Percentiles rank a stretch among this genome's conserved stretches.
Conservation (phyloP, 35 echinoderm and acorn worm species). For the Chiridota heheva region DNA sequence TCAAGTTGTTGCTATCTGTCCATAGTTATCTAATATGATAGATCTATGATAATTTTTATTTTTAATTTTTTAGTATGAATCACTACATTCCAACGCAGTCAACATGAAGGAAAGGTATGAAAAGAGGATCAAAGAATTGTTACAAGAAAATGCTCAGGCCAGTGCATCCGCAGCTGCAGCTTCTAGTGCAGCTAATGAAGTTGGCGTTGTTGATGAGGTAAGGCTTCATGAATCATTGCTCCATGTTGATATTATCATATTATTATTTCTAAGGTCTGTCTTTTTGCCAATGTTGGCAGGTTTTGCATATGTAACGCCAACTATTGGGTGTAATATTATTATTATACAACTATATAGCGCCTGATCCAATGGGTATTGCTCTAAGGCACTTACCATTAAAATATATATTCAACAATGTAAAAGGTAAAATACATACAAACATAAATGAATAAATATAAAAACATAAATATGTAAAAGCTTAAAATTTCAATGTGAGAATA, state of each 20-base stretch:
- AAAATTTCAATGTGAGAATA: too few species aligned
- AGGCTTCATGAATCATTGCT: too few species aligned
- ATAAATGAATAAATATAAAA: too few species aligned
- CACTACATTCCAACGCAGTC: conserved; percentile 72
- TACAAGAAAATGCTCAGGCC: conserved; percentile 54
- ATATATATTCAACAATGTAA: too few species aligned
- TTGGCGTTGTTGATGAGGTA: conserved; percentile 82
- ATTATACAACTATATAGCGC: too few species aligned
- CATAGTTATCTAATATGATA: too few species aligned
- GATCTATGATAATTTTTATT: too few species aligned
- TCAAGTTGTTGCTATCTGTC: too few species aligned
- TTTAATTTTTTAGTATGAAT: conserved; percentile 65
- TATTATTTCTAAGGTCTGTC: background rate
- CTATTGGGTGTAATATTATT: background rate
- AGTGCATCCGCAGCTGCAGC: conserved; percentile 9
- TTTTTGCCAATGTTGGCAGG: background rate
- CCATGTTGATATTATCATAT: background rate
- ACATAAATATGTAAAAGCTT: too few species aligned
- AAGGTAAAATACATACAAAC: too few species aligned
- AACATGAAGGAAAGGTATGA: conserved; percentile 98
- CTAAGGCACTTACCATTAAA: too few species aligned
- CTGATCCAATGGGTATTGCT: too few species aligned
- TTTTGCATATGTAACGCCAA: background rate
- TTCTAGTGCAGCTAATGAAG: background rate
- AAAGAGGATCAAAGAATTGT: conserved; percentile 77